These are phyloP conservation scores for Miniopterus natalensis DNA, from an alignment of 2,113 vertebrate genomes.

Conservation along the genomic window DNA sequence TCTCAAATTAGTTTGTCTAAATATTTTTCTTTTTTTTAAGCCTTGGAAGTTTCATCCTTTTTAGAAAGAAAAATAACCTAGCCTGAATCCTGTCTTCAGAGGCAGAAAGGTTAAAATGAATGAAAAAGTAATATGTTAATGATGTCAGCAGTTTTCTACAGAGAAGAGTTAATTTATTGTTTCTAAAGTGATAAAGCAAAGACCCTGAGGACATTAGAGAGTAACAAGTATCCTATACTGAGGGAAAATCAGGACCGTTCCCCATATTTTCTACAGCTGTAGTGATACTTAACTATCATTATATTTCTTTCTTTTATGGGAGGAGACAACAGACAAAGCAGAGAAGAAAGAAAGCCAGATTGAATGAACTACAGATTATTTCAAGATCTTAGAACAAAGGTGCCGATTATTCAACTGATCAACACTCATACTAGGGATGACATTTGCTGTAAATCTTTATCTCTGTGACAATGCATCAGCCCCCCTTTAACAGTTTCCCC, in stretches of 20 bases:
- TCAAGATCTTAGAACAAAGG: neutral
- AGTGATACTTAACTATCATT: neutral
- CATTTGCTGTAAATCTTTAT: neutral
- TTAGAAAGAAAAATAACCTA: slow-evolving; percentile 33
- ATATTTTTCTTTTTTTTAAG: neutral
- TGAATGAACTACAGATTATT: neutral
- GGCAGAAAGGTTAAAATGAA: neutral
- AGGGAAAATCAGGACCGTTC: neutral
- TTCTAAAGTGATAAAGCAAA: neutral
- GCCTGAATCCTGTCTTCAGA: neutral
- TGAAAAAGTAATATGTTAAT: neutral
- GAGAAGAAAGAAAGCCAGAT: neutral
- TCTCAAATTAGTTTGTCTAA: neutral
- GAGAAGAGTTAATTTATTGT: neutral
- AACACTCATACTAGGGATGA: neutral
- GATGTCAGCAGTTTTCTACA: neutral
- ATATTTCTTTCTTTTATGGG: neutral
- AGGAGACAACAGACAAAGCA: neutral
- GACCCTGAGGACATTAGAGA: neutral
- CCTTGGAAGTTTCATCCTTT: neutral
- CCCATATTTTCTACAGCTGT: neutral
- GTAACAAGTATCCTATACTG: neutral
- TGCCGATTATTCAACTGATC: neutral
- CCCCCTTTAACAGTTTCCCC: neutral
- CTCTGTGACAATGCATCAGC: neutral